These are phyloP conservation scores for Drosophila subquinaria DNA, from an alignment of 2,888 invertebrate species.

Conservation along the genomic window DNA sequence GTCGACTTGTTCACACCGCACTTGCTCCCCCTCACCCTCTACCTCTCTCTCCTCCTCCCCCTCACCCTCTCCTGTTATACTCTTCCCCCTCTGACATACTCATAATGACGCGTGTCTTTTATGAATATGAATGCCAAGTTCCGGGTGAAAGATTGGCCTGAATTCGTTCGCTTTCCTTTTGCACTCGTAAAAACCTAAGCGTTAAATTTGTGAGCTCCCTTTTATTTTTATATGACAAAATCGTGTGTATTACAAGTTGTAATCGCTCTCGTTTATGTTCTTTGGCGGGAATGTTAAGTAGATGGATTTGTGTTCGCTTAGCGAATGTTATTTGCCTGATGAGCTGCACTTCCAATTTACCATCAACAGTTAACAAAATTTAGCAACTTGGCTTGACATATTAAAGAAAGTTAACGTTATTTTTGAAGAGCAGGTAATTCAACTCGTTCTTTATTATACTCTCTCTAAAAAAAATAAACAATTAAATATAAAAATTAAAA, in stretches of 20 bases:
- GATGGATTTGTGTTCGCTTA: conserved; percentile 49
- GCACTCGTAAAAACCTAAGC: conserved; percentile 65
- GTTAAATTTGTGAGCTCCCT: conserved; percentile 65
- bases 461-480: no score
- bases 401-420: no score
- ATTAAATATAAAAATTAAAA: no score
- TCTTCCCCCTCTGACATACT: conserved; percentile 11
- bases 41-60: no score
- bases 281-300: conserved; percentile 36
- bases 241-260: conserved; percentile 75
- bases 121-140: conserved; percentile 51
- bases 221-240: conserved; percentile 72
- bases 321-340: conserved; percentile 19
- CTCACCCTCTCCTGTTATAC: background rate
- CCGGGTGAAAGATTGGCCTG: conserved; percentile 17
- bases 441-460: background rate
- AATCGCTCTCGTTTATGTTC: conserved; percentile 55
- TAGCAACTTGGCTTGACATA: background rate
- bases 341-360: conserved; percentile 17
- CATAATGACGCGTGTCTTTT: conserved; percentile 50
- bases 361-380: conserved; percentile 27
- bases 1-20: conserved; percentile 70
- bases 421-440: no score
- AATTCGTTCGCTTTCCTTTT: background rate
- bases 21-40: background rate